A percentile compares a stretch with the other conserved stretches of the same genome.
phyloP scores from a whole-genome alignment of 2,888 invertebrate genomes.

The Pristionchus arcanus region DNA sequence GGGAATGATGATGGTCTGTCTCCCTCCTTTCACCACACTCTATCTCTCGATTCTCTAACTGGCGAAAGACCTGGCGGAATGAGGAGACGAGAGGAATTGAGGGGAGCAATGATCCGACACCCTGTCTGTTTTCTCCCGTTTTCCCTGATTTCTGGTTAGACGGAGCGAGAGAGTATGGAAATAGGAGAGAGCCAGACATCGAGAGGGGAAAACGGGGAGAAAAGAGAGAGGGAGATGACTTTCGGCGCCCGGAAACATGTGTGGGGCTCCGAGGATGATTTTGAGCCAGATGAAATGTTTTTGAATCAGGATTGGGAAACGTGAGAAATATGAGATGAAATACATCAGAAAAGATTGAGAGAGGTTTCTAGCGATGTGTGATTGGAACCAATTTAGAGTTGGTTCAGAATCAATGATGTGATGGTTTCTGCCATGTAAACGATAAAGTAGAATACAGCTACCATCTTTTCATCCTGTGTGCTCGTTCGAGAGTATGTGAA shows the following conservation, averaged over 20 bases:
- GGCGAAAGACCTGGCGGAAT: not conserved
- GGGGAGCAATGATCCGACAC: too few species aligned
- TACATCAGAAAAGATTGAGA: too few species aligned
- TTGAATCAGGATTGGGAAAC: not conserved
- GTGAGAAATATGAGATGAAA: too few species aligned
- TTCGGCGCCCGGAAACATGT: not conserved
- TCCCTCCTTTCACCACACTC: too few species aligned
- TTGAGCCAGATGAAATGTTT: not conserved
- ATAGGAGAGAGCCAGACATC: not conserved
- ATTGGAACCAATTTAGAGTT: too few species aligned
- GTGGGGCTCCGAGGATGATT: not conserved
- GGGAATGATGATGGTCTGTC: not conserved
- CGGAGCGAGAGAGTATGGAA: not conserved
- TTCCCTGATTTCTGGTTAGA: not conserved
- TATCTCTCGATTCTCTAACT: too few species aligned
- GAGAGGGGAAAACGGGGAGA: not conserved
- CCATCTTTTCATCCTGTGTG: too few species aligned
- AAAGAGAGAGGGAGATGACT: not conserved
- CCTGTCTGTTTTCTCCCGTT: not conserved
- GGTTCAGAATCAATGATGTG: too few species aligned
- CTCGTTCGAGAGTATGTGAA: too few species aligned
- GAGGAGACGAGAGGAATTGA: not conserved
- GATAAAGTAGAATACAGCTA: too few species aligned
- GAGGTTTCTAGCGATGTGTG: too few species aligned
- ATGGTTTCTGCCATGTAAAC: too few species aligned